Conservation (phyloP, 2,797 vertebrate genomes). For the Cheirogaleus major region DNA sequence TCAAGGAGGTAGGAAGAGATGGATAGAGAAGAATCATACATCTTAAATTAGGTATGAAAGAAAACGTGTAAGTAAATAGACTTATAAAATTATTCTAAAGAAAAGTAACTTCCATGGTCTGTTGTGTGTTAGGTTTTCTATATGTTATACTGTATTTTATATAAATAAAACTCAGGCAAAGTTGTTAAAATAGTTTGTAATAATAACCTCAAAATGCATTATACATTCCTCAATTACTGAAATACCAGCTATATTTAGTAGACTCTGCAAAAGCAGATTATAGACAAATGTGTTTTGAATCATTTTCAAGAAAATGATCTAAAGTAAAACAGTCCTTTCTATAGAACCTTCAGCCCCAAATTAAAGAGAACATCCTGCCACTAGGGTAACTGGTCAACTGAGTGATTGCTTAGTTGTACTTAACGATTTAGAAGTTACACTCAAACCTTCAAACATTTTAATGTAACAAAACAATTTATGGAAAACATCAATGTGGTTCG, state of each 20-base stretch:
- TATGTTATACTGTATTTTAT: not conserved
- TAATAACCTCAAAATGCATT: not conserved
- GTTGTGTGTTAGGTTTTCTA: not conserved
- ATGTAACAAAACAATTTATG: not conserved
- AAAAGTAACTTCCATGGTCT: not conserved
- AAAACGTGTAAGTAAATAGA: not conserved
- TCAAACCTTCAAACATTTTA: conserved; percentile 39
- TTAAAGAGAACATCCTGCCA: not conserved
- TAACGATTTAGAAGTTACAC: conserved; percentile 30
- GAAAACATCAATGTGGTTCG: conserved; percentile 14
- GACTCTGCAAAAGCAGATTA: not conserved
- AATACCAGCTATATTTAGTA: not conserved
- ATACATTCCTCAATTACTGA: not conserved
- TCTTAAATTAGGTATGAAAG: not conserved
- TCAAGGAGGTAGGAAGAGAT: not conserved
- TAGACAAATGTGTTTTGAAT: not conserved
- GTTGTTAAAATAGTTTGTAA: not conserved
- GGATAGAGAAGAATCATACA: not conserved
- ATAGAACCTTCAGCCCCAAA: not conserved
- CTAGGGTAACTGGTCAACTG: not conserved
- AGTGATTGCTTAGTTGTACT: not conserved
- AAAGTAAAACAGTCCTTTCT: not conserved
- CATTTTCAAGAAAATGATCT: not conserved
- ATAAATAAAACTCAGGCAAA: not conserved
- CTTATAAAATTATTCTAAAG: not conserved